These are phyloP conservation scores for Drosophila tristis DNA, from an alignment of 1,140 invertebrate genomes.

Conservation along the genomic window DNA sequence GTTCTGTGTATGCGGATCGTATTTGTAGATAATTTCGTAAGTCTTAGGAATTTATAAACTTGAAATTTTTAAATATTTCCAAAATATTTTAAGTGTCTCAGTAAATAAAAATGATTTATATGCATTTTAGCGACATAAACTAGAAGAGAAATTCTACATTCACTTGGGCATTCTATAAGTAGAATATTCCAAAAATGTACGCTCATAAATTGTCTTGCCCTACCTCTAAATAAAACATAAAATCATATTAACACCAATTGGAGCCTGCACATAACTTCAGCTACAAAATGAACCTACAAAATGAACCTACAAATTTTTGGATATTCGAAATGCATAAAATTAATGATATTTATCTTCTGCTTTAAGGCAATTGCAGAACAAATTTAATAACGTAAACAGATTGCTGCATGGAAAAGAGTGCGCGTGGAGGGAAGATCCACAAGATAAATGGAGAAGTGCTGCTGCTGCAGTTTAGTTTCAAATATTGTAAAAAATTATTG, in stretches of 20 bases:
- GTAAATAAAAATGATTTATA: too few relatives aligned
- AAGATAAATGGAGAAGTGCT: constrained; percentile 30
- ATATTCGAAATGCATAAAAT: constrained; percentile 41
- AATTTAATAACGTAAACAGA: constrained; percentile 69
- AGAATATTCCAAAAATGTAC: too few relatives aligned
- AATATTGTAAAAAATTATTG: constrained; percentile 71
- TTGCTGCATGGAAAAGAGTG: constrained; percentile 21
- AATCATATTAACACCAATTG: constrained; percentile 26
- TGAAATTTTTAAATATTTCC: too few relatives aligned
- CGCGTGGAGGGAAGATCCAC: constrained; percentile 13
- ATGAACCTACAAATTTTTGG: constrained; percentile 13
- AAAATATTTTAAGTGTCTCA: too few relatives aligned
- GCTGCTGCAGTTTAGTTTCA: constrained; percentile 37
- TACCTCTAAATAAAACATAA: constrained; percentile 3
- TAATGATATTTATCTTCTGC: constrained; percentile 62
- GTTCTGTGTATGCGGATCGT: too few relatives aligned
- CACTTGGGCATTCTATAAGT: too few relatives aligned
- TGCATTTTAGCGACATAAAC: too few relatives aligned
- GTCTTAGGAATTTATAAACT: too few relatives aligned
- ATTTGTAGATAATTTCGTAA: too few relatives aligned
- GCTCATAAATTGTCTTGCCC: not conserved
- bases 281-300: constrained; percentile 9
- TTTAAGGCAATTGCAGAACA: constrained; percentile 51
- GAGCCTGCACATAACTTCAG: constrained; percentile 19
- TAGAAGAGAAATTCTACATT: too few relatives aligned